Evolutionary conservation across 2,888 invertebrate species (phyloP).

Genomic region (Scaptomyza flava): DNA sequence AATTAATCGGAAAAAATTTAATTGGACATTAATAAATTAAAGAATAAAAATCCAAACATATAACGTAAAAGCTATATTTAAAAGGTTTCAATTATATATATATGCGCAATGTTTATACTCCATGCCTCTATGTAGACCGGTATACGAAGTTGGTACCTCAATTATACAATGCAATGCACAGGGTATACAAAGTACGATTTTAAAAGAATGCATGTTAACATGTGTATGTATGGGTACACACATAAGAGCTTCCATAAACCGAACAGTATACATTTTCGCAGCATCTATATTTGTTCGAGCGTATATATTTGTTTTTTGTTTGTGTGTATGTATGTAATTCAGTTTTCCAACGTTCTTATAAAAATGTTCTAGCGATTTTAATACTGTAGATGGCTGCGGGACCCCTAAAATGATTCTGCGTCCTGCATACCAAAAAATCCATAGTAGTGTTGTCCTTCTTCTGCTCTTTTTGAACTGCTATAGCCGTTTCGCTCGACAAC

Average conservation of each 20-base stretch:
- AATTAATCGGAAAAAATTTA: no score
- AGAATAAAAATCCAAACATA: no score
- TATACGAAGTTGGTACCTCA: neutral
- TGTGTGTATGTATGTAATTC: slow-evolving; percentile 19
- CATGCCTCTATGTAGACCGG: neutral
- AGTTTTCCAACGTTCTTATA: slow-evolving; percentile 44
- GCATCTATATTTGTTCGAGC: slow-evolving; percentile 2
- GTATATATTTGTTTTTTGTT: neutral
- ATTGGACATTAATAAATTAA: no score
- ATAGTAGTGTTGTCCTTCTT: slow-evolving; percentile 26
- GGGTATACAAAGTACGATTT: slow-evolving; percentile 5
- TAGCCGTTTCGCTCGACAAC: slow-evolving; percentile 13
- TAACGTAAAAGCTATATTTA: no score
- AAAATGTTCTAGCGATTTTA: slow-evolving; percentile 45
- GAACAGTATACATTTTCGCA: slow-evolving; percentile 5
- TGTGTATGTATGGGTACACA: neutral
- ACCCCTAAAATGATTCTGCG: slow-evolving; percentile 50
- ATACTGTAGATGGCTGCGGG: slow-evolving; percentile 52
- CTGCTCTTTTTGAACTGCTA: slow-evolving; percentile 9
- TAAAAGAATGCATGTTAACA: slow-evolving; percentile 1
- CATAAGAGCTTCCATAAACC: slow-evolving; percentile 4
- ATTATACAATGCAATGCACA: slow-evolving; percentile 1
- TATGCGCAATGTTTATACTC: no score
- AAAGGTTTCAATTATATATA: no score
- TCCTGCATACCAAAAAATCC: slow-evolving; percentile 28